Base-by-base conservation (phyloP, 2,888 invertebrate species). In the Pelosia muscerda region DNA sequence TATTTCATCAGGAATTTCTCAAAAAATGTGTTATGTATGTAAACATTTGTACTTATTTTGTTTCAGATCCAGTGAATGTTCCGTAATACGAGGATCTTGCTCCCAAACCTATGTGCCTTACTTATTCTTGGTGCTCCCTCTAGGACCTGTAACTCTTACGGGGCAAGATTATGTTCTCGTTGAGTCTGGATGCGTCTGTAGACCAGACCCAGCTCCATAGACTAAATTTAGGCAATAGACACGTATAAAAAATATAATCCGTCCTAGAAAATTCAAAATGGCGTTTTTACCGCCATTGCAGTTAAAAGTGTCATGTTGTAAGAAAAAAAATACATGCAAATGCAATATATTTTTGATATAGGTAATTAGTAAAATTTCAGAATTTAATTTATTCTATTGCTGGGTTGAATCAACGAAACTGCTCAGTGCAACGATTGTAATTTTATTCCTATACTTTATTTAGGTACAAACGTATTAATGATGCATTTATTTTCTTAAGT, bases 131-230 rank as follows among this genome's bases (percentile, higher is more conserved):
- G 98, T 98, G 68, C 97, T 98, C 71, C 98, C 98, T 0, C 90
- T 98, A 66, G 98, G 98, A 9, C 98, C 98, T 19, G 98, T 98
- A 23, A 98, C 98, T 15, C 93, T 98, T 23, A 98, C 98, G 5
- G 98, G 98, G 8, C 98, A 98, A 90, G 98, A 98, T 92, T 98
- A 98, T 92, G 98, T 98, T n/a, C 95, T 98, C 63, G 98, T 98
- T 31, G 98, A 98, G 90, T 98, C 98, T 82, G 98, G 98, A n/a
- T 98, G 98, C 88, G 98, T 98, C 34, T 98, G 98, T 90, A 97
- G 97, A 84, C 96, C 96, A 13, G 92, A 93, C 56, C 89, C 91
- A 9, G 78, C 84, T 63, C 71, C 38, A 63, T 68, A 68, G 77
- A 64, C 83, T 53, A 69, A 65, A 49, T n/a, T 54, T 75, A 77